Conservation (phyloP, 1,140 invertebrate genomes). For the Anastrepha ludens region DNA sequence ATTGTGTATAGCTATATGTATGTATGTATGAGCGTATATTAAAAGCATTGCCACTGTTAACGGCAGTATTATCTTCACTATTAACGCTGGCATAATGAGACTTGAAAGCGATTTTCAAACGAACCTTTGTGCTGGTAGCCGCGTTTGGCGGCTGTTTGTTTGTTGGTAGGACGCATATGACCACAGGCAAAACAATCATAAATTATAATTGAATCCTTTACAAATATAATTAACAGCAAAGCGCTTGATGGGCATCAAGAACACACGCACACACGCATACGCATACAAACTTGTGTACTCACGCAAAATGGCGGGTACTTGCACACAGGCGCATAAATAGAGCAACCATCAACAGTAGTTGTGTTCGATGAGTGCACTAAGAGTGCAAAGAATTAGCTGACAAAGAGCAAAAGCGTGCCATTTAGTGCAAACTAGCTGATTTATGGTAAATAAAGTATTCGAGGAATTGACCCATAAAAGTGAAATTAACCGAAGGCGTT, state of each 20-base stretch:
- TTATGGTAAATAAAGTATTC: no score
- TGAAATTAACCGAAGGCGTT: no score
- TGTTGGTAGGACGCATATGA: background rate
- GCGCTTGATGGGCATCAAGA: background rate
- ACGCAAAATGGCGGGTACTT: background rate
- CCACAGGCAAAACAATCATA: slow-evolving; percentile 14
- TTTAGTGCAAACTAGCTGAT: no score
- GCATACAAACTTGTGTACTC: background rate
- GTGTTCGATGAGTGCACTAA: no score
- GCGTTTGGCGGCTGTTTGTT: background rate
- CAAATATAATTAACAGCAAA: slow-evolving; percentile 30
- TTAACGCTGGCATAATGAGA: background rate
- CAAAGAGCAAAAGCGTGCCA: no score
- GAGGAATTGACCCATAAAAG: no score
- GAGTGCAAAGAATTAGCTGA: no score
- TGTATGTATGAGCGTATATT: no score
- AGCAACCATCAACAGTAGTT: background rate
- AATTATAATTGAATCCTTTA: slow-evolving; percentile 41
- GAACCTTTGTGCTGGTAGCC: background rate
- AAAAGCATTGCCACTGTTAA: background rate
- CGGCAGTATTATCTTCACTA: background rate
- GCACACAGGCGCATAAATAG: background rate
- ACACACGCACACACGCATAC: background rate
- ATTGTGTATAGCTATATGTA: no score
- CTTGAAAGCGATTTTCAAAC: slow-evolving; percentile 3